These are phyloP conservation scores for Trachymyrmex septentrionalis DNA, from an alignment of 1,140 invertebrate genomes.

Conservation along the genomic window DNA sequence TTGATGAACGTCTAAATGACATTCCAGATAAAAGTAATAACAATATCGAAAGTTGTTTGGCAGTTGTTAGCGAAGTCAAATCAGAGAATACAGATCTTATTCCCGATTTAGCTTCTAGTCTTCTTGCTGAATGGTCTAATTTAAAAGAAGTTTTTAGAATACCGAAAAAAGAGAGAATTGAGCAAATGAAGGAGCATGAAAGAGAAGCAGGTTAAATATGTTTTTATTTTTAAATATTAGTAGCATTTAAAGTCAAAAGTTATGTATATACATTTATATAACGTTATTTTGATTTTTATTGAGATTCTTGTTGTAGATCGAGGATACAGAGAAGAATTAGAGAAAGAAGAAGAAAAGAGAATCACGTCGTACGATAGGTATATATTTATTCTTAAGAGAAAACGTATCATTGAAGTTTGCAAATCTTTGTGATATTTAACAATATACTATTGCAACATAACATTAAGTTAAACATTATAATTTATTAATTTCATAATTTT, in stretches of 20 bases:
- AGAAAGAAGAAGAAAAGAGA: conserved; percentile 84
- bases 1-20: conserved; percentile 68
- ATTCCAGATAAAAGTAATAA: conserved; percentile 75
- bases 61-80: conserved; percentile 69
- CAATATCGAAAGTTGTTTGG: conserved; percentile 72
- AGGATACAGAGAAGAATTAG: conserved; percentile 86
- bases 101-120: conserved; percentile 88
- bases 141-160: conserved; percentile 97
- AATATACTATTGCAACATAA: not conserved
- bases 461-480: conserved; percentile 13
- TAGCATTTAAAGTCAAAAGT: conserved; percentile 1
- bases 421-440: not conserved
- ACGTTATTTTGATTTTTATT: conserved; percentile 54
- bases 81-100: conserved; percentile 82
- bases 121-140: conserved; percentile 92
- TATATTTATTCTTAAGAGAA: conserved; percentile 19
- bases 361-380: conserved; percentile 85
- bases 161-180: conserved; percentile 97
- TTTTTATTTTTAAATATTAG: not conserved
- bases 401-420: conserved; percentile 4
- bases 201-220: conserved; percentile 90
- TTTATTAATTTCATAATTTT: not conserved
- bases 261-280: conserved; percentile 23
- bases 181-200: conserved; percentile 97
- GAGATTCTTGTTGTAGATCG: conserved; percentile 81